Conservation (phyloP, 2,797 vertebrate species). For the Neosilurus hyrtlii region DNA sequence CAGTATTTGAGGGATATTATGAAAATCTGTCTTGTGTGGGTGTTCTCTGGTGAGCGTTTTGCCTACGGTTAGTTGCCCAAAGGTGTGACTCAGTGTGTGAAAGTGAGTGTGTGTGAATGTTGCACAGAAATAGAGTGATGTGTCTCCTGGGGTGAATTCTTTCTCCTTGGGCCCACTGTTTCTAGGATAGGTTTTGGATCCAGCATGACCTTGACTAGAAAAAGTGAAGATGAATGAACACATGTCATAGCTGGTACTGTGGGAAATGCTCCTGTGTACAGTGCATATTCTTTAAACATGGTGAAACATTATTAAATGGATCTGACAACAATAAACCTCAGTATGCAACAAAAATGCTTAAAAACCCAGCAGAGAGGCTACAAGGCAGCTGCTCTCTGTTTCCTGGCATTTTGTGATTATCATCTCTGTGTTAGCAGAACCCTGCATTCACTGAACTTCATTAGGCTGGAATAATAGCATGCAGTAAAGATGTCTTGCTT, state of each 20-base stretch:
- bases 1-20: not conserved
- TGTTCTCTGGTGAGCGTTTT: not conserved
- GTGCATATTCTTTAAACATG: not conserved
- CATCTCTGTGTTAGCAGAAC: constrained; percentile 3
- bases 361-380: constrained; percentile 1
- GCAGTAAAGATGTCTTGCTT: constrained; percentile 10
- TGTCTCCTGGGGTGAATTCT: not conserved
- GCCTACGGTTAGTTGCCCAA: not conserved
- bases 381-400: not conserved
- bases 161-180: not conserved
- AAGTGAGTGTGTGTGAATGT: no score
- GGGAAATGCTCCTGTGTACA: not conserved
- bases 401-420: not conserved
- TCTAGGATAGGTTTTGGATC: not conserved
- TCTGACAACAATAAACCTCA: not conserved
- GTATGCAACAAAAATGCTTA: constrained; percentile 8
- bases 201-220: not conserved
- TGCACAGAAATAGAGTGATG: not conserved
- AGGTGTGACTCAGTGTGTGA: not conserved
- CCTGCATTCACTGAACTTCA: constrained; percentile 26
- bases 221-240: not conserved
- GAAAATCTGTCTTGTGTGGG: not conserved
- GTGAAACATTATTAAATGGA: not conserved
- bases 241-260: not conserved
- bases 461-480: constrained; percentile 38